Evolutionary conservation across 2,888 invertebrate genomes (phyloP), one percentile per base, ranked within the genome.

Genomic region (Polymixis flavicincta): DNA sequence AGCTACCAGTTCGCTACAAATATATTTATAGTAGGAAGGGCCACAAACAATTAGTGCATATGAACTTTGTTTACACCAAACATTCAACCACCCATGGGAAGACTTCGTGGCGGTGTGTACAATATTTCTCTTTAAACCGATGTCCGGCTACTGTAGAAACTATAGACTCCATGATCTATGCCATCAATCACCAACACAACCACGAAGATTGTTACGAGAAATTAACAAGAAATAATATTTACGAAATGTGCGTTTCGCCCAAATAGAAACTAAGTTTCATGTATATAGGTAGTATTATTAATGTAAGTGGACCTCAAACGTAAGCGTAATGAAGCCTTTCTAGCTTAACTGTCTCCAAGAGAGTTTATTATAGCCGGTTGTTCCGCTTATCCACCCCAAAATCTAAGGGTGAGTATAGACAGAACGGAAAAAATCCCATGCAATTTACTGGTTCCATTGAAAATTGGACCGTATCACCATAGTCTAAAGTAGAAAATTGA

Each of bases 1-100:
- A 93, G 72, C 88, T 96, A 65, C 96, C 96, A 19, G 92, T 91
- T 37, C 92, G 95, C 57, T 96, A 96, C 90, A 96, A 95, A 84
- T 96, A 96, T 86, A 96, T 96, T 87, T 96, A 95, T 89, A 96
- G 96, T 89, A 94, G 96, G 75, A 96, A 96, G 87, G 96, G 96
- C 8, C 96, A 97, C 89, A 97, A 96, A 90, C 96, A 97, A 84
- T 91, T 97, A 85, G 96, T 97, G 64, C 95, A 96, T 90, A 95
- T 94, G 94, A 96, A 96, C 89, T 96, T 96, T 90, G 96, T 96
- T 52, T 96, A 96, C 85, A 96, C 96, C 13, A 96, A 96, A 90
- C 96, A 96, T 90, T 96, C 96, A 0, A 96, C 96, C 1, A 96
- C 96, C 1, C 96, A 96, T 68, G 96, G 96, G 2, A 96, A 96